phyloP scores from a whole-genome alignment of 2,888 invertebrate species.

The Drosophila macrospina region DNA sequence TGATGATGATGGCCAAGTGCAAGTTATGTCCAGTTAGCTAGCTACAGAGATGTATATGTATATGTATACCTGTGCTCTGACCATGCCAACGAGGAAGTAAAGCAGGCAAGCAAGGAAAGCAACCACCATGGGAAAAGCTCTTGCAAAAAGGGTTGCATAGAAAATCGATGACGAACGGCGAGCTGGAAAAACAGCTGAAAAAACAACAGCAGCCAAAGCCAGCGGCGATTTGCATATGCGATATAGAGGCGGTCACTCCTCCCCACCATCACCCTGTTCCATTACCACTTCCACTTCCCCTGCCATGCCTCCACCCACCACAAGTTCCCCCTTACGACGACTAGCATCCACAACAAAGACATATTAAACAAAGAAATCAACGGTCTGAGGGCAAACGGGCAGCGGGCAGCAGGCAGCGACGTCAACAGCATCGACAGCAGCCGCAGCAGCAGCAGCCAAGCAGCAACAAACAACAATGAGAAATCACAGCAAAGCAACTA shows the following conservation, averaged over 20 bases:
- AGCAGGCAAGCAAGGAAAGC: slow-evolving; percentile 19
- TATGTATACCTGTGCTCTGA: background rate
- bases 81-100: background rate
- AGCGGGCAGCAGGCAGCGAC: slow-evolving; percentile 15
- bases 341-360: slow-evolving; percentile 70
- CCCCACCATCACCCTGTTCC: background rate
- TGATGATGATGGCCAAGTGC: background rate
- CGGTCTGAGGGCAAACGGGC: slow-evolving; percentile 32
- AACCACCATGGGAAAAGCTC: slow-evolving; percentile 41
- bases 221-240: slow-evolving; percentile 27
- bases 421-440: slow-evolving; percentile 9
- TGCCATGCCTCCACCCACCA: background rate
- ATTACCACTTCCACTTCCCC: background rate
- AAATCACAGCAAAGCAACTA: slow-evolving; percentile 64
- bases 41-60: too few species aligned
- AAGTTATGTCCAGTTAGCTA: slow-evolving; percentile 6
- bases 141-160: slow-evolving; percentile 50
- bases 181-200: slow-evolving; percentile 25
- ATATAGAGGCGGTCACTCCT: background rate
- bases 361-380: slow-evolving; percentile 74
- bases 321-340: background rate
- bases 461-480: slow-evolving; percentile 72
- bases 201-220: slow-evolving; percentile 33
- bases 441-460: slow-evolving; percentile 15
- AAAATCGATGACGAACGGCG: slow-evolving; percentile 39